Base-by-base conservation (phyloP, 2,888 invertebrate genomes). In the Spicauda simplicius region DNA sequence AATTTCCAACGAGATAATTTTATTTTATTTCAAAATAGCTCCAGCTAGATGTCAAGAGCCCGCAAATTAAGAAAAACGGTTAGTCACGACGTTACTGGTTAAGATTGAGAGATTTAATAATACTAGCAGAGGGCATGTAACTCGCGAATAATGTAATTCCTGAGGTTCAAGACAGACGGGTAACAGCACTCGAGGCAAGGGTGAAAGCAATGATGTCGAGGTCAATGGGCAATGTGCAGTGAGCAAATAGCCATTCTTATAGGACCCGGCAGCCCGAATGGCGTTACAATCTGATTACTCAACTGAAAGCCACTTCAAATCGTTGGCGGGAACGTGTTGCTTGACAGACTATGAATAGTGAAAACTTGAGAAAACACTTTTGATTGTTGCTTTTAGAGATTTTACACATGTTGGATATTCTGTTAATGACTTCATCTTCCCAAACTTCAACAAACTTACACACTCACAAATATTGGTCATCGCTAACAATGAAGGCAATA, bases 221-320 rank as follows among this genome's bases (percentile, higher is more conserved):
- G 82, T 84, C 81, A 83, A 68, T 68, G 76, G 77, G 75, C 80
- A 82, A 83, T 79, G 75, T 76, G 75, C 78, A 77, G 78, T 78
- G 80, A 80, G 77, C 77, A 76, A 79, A 76, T 75, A 67, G 70
- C 72, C 71, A 70, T 71, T 72, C 69, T 70, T 72, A 73, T 70
- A 75, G 73, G 59, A 64, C 62, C 55, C 55, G 68, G 55, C 73
- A 68, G 70, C 70, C 69, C 45, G 64, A 71, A 77, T 75, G 19
- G 59, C 77, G 70, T 76, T 66, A 70, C 72, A 76, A 84, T 83
- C 80, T 76, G 79, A 84, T 54, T 30, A n/a, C 53, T 62, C 16
- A 41, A 48, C 54, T 65, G 45, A 65, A 65, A 53, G 64, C 45
- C 59, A 19, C 30, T 59, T 53, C 58, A 7, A 48, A 48, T 48